Base-by-base conservation (phyloP, 2,888 invertebrate genomes). In the Marronus borbonicus region DNA sequence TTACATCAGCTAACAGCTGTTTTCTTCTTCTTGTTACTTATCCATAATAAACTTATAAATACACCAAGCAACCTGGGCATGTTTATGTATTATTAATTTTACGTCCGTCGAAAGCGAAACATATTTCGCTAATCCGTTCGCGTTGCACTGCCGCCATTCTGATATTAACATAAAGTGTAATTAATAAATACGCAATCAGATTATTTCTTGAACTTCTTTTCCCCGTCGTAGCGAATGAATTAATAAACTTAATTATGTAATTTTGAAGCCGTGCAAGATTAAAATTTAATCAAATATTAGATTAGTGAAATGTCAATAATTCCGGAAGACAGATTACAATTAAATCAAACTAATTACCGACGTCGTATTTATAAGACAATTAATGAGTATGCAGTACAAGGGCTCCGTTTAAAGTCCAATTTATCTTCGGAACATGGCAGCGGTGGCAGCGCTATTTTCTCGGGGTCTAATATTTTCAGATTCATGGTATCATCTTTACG, bases 381-480 rank as follows among this genome's bases (percentile, higher is more conserved):
- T 81, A 81, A 81, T 81, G 80, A 81, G 75, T 70, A 55, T 76
- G 77, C 77, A 78, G 78, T 78, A 81, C 81, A 81, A 81, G 80
- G 77, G 80, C 79, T 79, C 78, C 79, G 75, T 81, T 83, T 81
- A 82, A 82, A 83, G 78, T 79, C 79, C 79, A 81, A 83, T 83
- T 83, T 83, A 81, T 83, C 80, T 81, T 78, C 78, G 77, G 76
- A 77, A 76, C 69, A n/a, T 36, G 36, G 44, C 14, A 20, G n/a
- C 20, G 70, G 77, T 68, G 77, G 66, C 76, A 39, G 49, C 49
- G 60, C n/a, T 20, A n/a, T 44, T 62, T 28, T 20, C 72, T 4
- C n/a, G 55, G 24, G 24, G 58, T 76, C 78, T 72, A 78, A 75
- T 77, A 49, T 76, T 76, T 78, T 78, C 79, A 75, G 72, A 76